phyloP scores from a whole-genome alignment of 2,113 vertebrate genomes.

The Acrocephalus kingi region DNA sequence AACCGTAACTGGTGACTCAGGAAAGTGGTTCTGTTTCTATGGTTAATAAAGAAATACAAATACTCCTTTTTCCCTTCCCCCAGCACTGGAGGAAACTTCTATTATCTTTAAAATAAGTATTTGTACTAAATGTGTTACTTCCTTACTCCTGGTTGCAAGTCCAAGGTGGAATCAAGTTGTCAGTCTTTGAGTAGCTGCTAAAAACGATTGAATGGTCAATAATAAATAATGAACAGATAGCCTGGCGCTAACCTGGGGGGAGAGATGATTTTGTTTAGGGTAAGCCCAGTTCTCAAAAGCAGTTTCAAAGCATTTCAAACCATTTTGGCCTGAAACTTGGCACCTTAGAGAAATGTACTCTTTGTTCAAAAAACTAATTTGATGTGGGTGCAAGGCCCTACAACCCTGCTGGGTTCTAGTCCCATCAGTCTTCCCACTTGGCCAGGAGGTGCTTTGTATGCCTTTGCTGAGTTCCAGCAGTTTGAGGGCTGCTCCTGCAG shows the following conservation, averaged over 20 bases:
- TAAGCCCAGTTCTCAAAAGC: background rate
- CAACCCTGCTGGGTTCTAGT: background rate
- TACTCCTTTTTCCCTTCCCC: background rate
- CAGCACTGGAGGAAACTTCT: background rate
- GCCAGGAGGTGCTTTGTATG: background rate
- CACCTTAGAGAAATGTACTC: fast-evolving
- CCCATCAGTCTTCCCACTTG: background rate
- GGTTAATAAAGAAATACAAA: background rate
- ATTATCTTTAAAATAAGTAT: background rate
- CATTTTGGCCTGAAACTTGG: background rate
- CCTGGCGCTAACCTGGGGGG: background rate
- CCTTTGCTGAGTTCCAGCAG: background rate
- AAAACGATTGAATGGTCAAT: background rate
- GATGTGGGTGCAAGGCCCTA: background rate
- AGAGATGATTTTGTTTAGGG: background rate
- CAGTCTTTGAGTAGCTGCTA: background rate
- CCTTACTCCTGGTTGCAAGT: background rate
- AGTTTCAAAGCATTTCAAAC: background rate
- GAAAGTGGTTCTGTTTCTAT: background rate
- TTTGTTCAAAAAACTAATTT: background rate
- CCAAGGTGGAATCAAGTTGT: background rate
- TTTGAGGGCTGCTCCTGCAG: background rate
- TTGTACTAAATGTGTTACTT: background rate
- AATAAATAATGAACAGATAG: background rate
- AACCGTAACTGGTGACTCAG: constrained; percentile 3